phyloP scores from a whole-genome alignment of 2,113 vertebrate species.

The Burhinus oedicnemus region DNA sequence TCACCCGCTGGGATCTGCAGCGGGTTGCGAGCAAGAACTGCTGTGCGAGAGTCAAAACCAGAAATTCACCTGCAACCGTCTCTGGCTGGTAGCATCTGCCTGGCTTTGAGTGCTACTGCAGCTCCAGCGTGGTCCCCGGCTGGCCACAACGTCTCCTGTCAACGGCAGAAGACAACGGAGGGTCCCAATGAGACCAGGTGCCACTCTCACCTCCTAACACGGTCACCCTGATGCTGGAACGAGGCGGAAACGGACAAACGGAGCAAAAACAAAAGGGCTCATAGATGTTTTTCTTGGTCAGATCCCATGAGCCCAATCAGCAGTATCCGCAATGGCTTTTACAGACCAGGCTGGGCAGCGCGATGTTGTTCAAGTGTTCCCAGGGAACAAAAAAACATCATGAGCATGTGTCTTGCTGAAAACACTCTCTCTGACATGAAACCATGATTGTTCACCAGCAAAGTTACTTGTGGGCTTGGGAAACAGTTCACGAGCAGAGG shows the following conservation, averaged over 20 bases:
- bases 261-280: neutral
- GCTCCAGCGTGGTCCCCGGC: accelerated
- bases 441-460: neutral
- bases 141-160: neutral
- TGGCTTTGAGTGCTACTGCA: neutral
- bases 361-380: neutral
- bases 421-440: neutral
- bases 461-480: constrained; percentile 7
- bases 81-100: neutral
- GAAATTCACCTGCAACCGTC: neutral
- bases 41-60: neutral
- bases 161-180: accelerated
- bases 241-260: neutral
- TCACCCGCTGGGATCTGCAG: neutral
- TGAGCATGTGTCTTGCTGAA: neutral
- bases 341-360: neutral
- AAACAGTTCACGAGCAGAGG: neutral
- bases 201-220: neutral
- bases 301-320: constrained; percentile 1
- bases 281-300: constrained; percentile 5
- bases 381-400: neutral
- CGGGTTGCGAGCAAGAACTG: accelerated
- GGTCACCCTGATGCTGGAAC: neutral
- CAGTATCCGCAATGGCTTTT: constrained; percentile 1
- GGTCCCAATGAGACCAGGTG: neutral